A percentile compares a stretch with the other conserved stretches of the same genome.
These are phyloP conservation scores for Lasioglossum lativentre DNA, from an alignment of 2,888 invertebrate species.

Conservation along the genomic window DNA sequence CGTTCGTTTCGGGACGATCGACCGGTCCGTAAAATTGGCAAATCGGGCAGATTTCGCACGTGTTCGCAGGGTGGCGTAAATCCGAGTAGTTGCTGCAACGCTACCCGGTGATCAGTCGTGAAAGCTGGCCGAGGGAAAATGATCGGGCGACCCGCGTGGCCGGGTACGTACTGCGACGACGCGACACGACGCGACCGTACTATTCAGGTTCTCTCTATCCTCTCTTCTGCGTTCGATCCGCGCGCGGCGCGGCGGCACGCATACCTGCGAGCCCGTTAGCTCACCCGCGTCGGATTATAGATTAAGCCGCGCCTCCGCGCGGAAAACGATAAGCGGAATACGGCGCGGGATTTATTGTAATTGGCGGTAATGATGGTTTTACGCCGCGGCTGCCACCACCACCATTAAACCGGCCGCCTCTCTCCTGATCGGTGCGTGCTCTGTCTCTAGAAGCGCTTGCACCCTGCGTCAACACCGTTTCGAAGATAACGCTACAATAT, in stretches of 20 bases:
- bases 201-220: background rate
- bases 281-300: constrained; percentile 65
- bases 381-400: constrained; percentile 64
- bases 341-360: constrained; percentile 80
- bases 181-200: background rate
- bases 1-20: too few species aligned
- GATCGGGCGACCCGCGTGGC: constrained; percentile 59
- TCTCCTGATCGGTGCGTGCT: constrained; percentile 11
- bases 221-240: constrained; percentile 23
- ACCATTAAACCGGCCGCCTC: constrained; percentile 41
- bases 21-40: background rate
- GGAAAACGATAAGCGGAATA: constrained; percentile 78
- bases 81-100: constrained; percentile 70
- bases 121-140: constrained; percentile 78
- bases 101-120: constrained; percentile 79
- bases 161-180: background rate
- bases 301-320: constrained; percentile 70
- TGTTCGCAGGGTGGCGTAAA: constrained; percentile 64
- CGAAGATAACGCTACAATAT: too few species aligned
- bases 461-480: background rate
- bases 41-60: background rate
- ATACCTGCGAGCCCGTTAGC: constrained; percentile 62
- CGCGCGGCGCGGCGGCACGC: constrained; percentile 39
- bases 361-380: constrained; percentile 81
- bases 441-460: background rate